Evolutionary conservation across 1,140 invertebrate species (phyloP), one percentile per base, ranked within the genome.

Genomic region (Saccostrea glomerata): DNA sequence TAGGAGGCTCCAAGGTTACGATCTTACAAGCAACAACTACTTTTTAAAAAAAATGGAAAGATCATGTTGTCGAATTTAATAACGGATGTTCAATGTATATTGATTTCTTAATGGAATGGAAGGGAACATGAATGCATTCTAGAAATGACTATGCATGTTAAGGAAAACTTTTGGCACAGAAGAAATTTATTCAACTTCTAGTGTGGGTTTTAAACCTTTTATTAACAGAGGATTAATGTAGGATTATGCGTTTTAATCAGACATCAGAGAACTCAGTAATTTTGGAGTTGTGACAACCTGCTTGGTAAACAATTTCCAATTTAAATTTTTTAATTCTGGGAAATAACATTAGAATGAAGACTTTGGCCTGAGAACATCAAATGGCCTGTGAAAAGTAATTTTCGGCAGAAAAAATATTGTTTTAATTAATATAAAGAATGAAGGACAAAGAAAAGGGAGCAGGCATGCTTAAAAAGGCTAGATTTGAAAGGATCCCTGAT

Each of bases 391-490:
- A 23, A 84, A 54, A 84, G 82, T 84, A 25, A 30, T 47, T 36
- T 30, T 82, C 11, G 0, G 3, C 6, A 55, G 54, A 84, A 30
- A n/a, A 56, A 55, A 56, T 55, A 55, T n/a, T 55, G 54, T 15
- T 20, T 12, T 20, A 13, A n/a, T 56, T 54, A 84, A 55, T n/a
- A 63, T 7, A 20, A 84, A 55, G 54, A 55, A 84, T 84, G 54
- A 55, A 55, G 17, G 82, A 55, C n/a, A 54, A 84, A 54, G 40
- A 54, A 55, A 84, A 84, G n/a, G 54, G 40, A 54, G 82, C 54
- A 66, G 55, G 66, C 82, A 88, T 88, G 87, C 82, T 88, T 88
- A 88, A 88, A 36, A 88, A 88, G 54, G 87, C 87, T 30, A 84
- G 83, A 85, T 88, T 88, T 88, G 40, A 88, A 55, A 85, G 87